phyloP scores from a whole-genome alignment of 1,140 invertebrate species.

The Papilio helenus region DNA sequence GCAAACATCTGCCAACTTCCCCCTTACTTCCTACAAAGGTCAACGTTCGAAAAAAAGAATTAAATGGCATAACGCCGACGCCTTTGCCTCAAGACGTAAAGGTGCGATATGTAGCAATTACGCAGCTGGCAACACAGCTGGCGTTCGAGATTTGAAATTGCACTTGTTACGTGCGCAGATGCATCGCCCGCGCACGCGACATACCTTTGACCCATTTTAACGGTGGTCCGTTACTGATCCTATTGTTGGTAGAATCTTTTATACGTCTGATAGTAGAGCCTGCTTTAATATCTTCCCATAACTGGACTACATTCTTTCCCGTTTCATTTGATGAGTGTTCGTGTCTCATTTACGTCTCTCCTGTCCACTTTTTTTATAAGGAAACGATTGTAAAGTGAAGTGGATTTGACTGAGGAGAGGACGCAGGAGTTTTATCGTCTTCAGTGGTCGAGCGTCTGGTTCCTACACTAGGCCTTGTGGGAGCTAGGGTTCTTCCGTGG shows the following conservation, averaged over 20 bases:
- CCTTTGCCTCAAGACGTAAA: constrained; percentile 50
- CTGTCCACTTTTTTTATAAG: too few species aligned
- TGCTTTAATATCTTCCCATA: neutral
- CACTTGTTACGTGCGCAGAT: constrained; percentile 49
- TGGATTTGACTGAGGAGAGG: too few species aligned
- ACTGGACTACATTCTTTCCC: too few species aligned
- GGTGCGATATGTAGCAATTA: constrained; percentile 48
- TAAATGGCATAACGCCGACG: constrained; percentile 36
- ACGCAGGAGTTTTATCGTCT: too few species aligned
- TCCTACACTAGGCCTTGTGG: too few species aligned
- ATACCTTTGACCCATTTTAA: constrained; percentile 48
- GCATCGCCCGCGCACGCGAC: constrained; percentile 49
- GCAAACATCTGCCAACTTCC: constrained; percentile 39
- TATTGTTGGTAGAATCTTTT: neutral
- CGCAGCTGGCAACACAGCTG: constrained; percentile 50
- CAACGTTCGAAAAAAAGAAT: constrained; percentile 46
- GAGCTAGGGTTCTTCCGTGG: too few species aligned
- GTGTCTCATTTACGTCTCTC: too few species aligned
- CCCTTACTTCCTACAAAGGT: constrained; percentile 48
- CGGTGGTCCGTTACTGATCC: constrained; percentile 3
- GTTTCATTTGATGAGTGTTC: too few species aligned
- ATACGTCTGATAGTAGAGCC: neutral
- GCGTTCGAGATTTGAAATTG: constrained; percentile 48
- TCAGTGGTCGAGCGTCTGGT: too few species aligned
- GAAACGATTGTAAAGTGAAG: too few species aligned